Evolutionary conservation across 2,113 vertebrate genomes (phyloP).

Genomic region (Tetrax tetrax): DNA sequence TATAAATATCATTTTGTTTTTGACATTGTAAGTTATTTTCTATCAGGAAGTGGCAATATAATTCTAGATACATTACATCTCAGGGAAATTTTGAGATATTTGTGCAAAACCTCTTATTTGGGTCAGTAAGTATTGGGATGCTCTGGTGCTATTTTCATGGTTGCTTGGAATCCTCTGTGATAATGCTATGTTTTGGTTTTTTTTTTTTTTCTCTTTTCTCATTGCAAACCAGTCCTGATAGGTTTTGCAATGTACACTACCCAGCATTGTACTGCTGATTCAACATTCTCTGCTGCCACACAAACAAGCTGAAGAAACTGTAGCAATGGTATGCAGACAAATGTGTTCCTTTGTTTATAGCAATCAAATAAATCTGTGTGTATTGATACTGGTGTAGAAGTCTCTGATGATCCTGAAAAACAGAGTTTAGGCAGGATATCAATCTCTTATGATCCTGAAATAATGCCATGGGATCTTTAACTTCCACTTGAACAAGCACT

Average conservation of each 20-base stretch:
- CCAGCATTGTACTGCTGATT: neutral
- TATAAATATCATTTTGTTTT: neutral
- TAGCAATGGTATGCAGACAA: conserved; percentile 26
- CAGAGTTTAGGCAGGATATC: conserved; percentile 32
- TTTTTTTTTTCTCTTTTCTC: neutral
- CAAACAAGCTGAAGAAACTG: conserved; percentile 28
- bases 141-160: neutral
- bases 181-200: neutral
- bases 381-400: conserved; percentile 14
- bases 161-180: neutral
- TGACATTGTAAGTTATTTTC: neutral
- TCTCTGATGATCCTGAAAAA: conserved; percentile 29
- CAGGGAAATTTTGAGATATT: neutral
- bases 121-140: neutral
- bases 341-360: conserved; percentile 8
- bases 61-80: neutral
- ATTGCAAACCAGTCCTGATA: neutral
- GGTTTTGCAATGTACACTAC: neutral
- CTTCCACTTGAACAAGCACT: conserved; percentile 69
- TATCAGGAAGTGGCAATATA: neutral
- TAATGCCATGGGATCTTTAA: conserved; percentile 54
- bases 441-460: conserved; percentile 41
- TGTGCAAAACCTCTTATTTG: neutral
- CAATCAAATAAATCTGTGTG: neutral
- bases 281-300: neutral